Evolutionary conservation across 2,888 invertebrate species (phyloP).

Genomic region (Dendrolimus houi): DNA sequence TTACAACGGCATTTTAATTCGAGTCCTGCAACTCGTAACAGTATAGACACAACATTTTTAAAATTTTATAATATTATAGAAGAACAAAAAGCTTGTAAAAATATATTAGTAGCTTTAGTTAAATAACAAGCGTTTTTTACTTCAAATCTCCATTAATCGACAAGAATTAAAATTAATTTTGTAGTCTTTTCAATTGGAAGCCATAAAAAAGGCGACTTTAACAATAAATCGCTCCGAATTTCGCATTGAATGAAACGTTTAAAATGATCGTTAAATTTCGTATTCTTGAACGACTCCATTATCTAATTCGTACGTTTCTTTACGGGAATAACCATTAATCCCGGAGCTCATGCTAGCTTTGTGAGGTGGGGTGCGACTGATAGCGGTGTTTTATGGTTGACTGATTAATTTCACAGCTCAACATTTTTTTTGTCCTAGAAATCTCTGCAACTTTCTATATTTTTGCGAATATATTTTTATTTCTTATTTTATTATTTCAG

Average conservation of each 20-base stretch:
- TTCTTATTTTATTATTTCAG: too few relatives aligned
- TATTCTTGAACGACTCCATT: constrained; percentile 43
- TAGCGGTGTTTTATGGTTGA: constrained; percentile 11
- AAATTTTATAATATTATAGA: too few relatives aligned
- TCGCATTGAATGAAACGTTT: not conserved
- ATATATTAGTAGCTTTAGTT: too few relatives aligned
- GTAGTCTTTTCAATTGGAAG: not conserved
- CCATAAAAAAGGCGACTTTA: not conserved
- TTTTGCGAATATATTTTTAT: too few relatives aligned
- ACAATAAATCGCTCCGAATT: not conserved
- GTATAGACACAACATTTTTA: too few relatives aligned
- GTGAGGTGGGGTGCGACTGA: constrained; percentile 15
- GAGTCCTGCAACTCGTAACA: too few relatives aligned
- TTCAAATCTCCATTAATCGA: not conserved
- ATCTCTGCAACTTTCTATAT: not conserved
- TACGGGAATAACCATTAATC: constrained; percentile 41
- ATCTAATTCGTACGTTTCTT: constrained; percentile 58
- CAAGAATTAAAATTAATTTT: not conserved
- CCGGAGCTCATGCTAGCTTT: constrained; percentile 34
- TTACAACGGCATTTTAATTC: too few relatives aligned
- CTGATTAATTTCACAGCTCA: not conserved
- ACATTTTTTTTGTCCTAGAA: too few relatives aligned
- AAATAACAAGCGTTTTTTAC: too few relatives aligned
- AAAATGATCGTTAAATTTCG: constrained; percentile 20
- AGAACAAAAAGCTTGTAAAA: too few relatives aligned